Evolutionary conservation across 2,888 invertebrate genomes (phyloP), one percentile per base, ranked within the genome.

Genomic region (Pristionchus mayeri): DNA sequence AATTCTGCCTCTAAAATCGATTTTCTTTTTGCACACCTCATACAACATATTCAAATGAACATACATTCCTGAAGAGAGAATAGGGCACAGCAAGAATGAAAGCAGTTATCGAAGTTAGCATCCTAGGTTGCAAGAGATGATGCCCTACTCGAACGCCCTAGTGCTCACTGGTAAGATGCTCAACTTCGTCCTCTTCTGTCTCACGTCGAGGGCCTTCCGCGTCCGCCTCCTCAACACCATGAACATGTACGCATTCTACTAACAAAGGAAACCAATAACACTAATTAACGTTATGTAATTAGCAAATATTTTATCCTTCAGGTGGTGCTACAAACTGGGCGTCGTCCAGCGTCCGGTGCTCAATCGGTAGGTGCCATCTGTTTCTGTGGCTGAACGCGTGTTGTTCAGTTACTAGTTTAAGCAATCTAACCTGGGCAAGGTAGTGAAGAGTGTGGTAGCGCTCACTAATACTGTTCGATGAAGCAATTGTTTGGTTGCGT

Each of bases 101-200:
- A n/a, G n/a, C n/a, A n/a, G n/a, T n/a, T n/a, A n/a, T n/a, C n/a
- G n/a, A n/a, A n/a, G n/a, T n/a, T n/a, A n/a, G n/a, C n/a, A n/a
- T n/a, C n/a, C n/a, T n/a, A 79, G 54, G 13, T 37, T 79, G 85
- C 86, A 4, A 86, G 87, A 0, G 84, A 34, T 71, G 4, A n/a
- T 34, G 1, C 50, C 87, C 6, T 83, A 89, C 27, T 86, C 89
- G 6, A 90, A 89, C 84, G 86, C 86, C 67, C 85, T 90, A 4
- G 90, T 90, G 11, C 82, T 90, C 63, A 90, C 88, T 21, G 89
- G 90, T 16, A 90, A 92, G 85, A 91, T 91, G 88, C 87, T 91
- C 48, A 92, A 92, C 85, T 90, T 92, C 79, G 88, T 91, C 1
- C 87, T 92, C 24, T 91, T 92, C 86, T 92, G 91, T 76, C 86